Evolutionary conservation across 1,140 invertebrate genomes (phyloP).

Genomic region (Drosophila fuyamai): DNA sequence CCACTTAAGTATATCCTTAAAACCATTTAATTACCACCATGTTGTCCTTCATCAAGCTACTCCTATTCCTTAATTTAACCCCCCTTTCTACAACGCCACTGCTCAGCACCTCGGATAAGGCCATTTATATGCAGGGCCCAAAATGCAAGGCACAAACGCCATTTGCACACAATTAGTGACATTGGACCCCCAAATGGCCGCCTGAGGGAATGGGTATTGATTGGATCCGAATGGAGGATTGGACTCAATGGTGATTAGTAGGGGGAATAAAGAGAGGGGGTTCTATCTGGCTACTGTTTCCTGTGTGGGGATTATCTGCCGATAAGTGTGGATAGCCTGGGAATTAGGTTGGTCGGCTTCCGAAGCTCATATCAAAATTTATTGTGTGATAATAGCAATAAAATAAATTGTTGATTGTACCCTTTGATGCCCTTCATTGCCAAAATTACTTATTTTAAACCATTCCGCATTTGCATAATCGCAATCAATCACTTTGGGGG

Average conservation of each 20-base stretch:
- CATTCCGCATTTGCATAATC: constrained; percentile 68
- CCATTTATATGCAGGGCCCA: constrained; percentile 71
- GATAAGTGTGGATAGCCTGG: constrained; percentile 15
- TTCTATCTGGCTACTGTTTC: constrained; percentile 40
- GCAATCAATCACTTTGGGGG: constrained; percentile 66
- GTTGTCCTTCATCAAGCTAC: too few species aligned
- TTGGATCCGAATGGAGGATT: constrained; percentile 5
- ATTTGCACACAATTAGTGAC: constrained; percentile 83
- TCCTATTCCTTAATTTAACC: neutral
- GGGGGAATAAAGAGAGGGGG: neutral
- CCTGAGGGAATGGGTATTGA: constrained; percentile 32
- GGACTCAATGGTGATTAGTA: neutral
- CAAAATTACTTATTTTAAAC: constrained; percentile 2
- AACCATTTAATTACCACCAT: neutral
- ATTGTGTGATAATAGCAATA: constrained; percentile 72
- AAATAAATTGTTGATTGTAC: constrained; percentile 19
- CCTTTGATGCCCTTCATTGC: constrained; percentile 9
- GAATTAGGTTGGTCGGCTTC: constrained; percentile 31
- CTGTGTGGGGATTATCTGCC: constrained; percentile 50
- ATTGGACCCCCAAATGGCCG: constrained; percentile 65
- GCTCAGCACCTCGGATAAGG: constrained; percentile 13
- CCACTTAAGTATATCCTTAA: neutral
- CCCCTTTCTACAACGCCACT: constrained; percentile 7
- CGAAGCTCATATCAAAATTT: constrained; percentile 66
- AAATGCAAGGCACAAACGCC: constrained; percentile 75